These are phyloP conservation scores for Epinotia bilunana DNA, from an alignment of 2,888 invertebrate genomes.

Conservation along the genomic window DNA sequence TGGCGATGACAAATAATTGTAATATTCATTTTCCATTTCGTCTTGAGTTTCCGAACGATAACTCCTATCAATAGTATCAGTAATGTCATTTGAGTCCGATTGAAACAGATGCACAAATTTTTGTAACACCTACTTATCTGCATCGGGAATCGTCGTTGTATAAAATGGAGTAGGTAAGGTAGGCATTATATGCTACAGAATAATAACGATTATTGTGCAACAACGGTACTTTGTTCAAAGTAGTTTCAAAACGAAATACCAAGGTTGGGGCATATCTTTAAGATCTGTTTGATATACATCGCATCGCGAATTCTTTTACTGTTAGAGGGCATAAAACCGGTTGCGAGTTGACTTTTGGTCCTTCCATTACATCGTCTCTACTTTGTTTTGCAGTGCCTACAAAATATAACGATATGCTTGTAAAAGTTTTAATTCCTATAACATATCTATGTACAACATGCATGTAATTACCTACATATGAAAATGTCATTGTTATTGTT, in stretches of 20 bases:
- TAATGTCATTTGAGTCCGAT: conserved; percentile 20
- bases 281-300: conserved; percentile 38
- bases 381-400: neutral
- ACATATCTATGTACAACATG: too few species aligned
- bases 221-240: conserved; percentile 30
- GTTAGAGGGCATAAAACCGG: conserved; percentile 32
- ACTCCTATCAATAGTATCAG: neutral
- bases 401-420: neutral
- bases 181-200: conserved; percentile 8
- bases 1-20: neutral
- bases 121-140: neutral
- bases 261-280: conserved; percentile 38
- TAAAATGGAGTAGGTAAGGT: neutral
- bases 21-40: neutral
- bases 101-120: neutral
- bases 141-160: neutral
- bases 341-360: conserved; percentile 20
- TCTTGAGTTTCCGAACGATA: conserved; percentile 4
- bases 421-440: neutral
- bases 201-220: conserved; percentile 25
- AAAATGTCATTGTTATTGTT: too few species aligned
- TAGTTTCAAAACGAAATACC: conserved; percentile 41
- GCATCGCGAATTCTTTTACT: conserved; percentile 30
- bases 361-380: conserved; percentile 2
- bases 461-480: too few species aligned